phyloP scores from a whole-genome alignment of 2,797 vertebrate genomes.

The Sebastes diaconus region DNA sequence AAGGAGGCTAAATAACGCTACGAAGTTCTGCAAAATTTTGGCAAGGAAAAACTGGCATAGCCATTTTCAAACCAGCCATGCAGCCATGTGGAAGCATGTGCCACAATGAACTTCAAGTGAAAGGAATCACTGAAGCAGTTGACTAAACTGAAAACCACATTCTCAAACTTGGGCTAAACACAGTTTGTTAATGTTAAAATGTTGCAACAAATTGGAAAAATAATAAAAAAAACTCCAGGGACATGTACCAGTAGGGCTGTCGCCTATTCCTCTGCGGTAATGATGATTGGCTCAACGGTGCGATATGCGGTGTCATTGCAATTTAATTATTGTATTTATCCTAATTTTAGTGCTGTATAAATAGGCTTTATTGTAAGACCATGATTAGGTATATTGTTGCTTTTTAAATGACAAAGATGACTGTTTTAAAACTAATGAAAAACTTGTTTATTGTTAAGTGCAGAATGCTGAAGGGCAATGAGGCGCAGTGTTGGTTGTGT shows the following conservation, averaged over 20 bases:
- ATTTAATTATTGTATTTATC: neutral
- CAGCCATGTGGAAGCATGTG: neutral
- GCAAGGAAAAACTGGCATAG: too few species aligned
- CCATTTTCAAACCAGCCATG: too few species aligned
- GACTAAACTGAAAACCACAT: neutral
- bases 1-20: neutral
- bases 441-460: neutral
- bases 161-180: neutral
- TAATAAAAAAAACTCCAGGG: neutral
- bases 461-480: neutral
- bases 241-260: too few species aligned
- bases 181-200: neutral
- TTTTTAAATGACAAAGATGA: neutral
- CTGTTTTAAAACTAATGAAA: neutral
- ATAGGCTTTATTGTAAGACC: neutral
- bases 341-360: neutral
- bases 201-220: neutral
- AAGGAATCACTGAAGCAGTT: neutral
- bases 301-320: neutral
- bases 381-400: neutral
- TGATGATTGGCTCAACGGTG: neutral
- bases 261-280: neutral
- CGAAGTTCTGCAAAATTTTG: too few species aligned
- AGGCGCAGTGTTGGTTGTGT: neutral
- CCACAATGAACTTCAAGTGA: neutral